Evolutionary conservation across 1,140 invertebrate species (phyloP), one percentile per base, ranked within the genome.

Genomic region (Amphibalanus amphitrite): DNA sequence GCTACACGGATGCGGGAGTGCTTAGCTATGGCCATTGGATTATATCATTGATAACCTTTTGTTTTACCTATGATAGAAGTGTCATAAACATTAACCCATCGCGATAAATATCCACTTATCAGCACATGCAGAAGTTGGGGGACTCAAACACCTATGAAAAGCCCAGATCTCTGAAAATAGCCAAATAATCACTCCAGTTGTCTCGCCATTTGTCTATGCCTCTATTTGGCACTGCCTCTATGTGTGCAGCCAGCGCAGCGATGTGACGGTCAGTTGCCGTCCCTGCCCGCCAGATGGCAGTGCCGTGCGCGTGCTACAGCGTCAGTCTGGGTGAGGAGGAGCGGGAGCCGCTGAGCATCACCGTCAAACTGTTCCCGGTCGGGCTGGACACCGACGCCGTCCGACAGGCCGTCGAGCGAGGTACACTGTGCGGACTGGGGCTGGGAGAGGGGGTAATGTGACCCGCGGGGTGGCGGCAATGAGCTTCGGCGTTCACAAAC

Each of bases 271-370:
- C n/a, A 6, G 8, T 26, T 59, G 20, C 23, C 47, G 1, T n/a
- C 38, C 6, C 6, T 6, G 17, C 38, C 38, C 38, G 38, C n/a
- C n/a, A 67, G 65, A 28, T 67, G 65, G 65, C 26, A 28, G 65
- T 67, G n/a, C 65, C 65, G 28, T 67, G 65, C 65, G 3, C 26
- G n/a, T 67, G 65, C 17, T 67, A 67, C 65, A 67, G 65, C 65
- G 65, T 67, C 26, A 28, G 26, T 28, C 65, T 67, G 6, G 65
- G 28, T 28, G 65, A 67, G 3, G 65, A 67, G 65, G 65, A 67
- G 28, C 65, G 65, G 10, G 26, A 67, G 65, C 65, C 65, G 3
- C 65, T 67, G 3, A 67, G 65, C 65, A 67, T 67, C n/a, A 67
- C 65, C 3, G 65, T 67, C 65, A 67, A 67, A 17, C 65, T 67